A percentile compares a stretch with the other conserved stretches of the same genome.
Evolutionary conservation across 2,113 vertebrate genomes (phyloP).

Genomic region (Oryctolagus cuniculus): DNA sequence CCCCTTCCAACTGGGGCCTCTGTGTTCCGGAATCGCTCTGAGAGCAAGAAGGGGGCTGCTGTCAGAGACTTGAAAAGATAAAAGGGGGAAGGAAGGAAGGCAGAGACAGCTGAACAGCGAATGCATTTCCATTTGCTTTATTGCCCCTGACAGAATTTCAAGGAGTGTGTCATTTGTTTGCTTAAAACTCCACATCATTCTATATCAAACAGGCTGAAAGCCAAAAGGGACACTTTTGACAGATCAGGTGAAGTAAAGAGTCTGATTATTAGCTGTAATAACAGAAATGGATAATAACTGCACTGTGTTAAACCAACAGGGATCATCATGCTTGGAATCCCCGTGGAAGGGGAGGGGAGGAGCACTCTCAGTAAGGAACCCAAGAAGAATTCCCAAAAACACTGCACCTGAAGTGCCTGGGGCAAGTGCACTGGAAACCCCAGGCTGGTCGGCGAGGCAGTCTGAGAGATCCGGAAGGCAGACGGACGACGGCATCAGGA

Average conservation of each 20-base stretch:
- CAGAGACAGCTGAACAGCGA: neutral
- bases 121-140: neutral
- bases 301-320: neutral
- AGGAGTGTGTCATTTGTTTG: constrained; percentile 56
- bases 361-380: neutral
- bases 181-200: constrained; percentile 29
- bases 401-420: neutral
- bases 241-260: constrained; percentile 51
- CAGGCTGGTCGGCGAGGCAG: neutral
- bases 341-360: neutral
- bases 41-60: neutral
- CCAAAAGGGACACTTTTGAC: constrained; percentile 54
- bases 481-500: neutral
- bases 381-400: neutral
- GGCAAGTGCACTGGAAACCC: neutral
- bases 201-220: constrained; percentile 32
- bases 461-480: neutral
- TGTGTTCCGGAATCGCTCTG: neutral
- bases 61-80: neutral
- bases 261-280: constrained; percentile 49
- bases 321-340: neutral
- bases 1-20: neutral
- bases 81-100: constrained; percentile 31
- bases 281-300: neutral
- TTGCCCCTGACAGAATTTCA: neutral